Evolutionary conservation across 2,888 invertebrate genomes (phyloP).

Genomic region (Phymatocera aterrima): DNA sequence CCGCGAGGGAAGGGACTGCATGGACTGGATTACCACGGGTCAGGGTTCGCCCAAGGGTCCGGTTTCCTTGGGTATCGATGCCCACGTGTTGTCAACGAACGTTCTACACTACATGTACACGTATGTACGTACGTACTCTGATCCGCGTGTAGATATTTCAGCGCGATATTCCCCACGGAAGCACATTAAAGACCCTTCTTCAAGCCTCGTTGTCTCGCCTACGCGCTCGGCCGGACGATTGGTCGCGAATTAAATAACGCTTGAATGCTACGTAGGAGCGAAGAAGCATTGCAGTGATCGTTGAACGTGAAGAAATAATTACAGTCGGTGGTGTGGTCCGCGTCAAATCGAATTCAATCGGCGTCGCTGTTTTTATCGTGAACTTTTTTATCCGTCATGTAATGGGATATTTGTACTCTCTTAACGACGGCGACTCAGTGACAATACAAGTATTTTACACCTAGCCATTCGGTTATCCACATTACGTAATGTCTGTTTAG

Average conservation of each 20-base stretch:
- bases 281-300: background rate
- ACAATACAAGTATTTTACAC: background rate
- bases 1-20: background rate
- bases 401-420: background rate
- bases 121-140: too few relatives aligned
- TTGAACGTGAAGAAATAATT: slow-evolving; percentile 29
- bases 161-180: slow-evolving; percentile 12
- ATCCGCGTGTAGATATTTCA: background rate
- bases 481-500: background rate
- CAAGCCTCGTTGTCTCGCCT: slow-evolving; percentile 31
- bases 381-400: slow-evolving; percentile 2
- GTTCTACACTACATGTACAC: too few relatives aligned
- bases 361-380: background rate
- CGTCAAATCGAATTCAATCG: slow-evolving; percentile 10
- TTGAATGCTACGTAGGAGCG: background rate
- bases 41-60: slow-evolving; percentile 34
- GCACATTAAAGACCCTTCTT: slow-evolving; percentile 3
- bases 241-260: slow-evolving; percentile 26
- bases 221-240: background rate
- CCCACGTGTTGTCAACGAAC: slow-evolving; percentile 6
- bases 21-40: slow-evolving; percentile 26
- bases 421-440: background rate
- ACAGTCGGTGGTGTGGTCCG: background rate
- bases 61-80: slow-evolving; percentile 5
- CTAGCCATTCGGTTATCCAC: background rate